These are phyloP conservation scores for Tauraco erythrolophus DNA, from an alignment of 2,113 vertebrate species.

Conservation along the genomic window DNA sequence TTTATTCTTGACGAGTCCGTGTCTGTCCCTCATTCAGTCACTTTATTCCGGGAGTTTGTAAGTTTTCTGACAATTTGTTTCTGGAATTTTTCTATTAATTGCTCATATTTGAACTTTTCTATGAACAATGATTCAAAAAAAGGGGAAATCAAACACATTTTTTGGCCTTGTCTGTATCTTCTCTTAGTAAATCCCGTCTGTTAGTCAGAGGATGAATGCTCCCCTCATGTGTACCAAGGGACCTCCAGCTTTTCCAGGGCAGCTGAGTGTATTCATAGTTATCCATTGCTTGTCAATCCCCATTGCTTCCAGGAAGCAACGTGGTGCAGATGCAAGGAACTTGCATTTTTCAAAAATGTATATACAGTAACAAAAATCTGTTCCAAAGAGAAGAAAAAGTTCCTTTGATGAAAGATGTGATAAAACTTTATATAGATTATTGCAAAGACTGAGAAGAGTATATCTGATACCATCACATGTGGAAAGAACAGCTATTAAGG, in stretches of 20 bases:
- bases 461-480: not conserved
- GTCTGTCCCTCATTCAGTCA: not conserved
- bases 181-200: not conserved
- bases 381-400: not conserved
- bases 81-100: not conserved
- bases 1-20: not conserved
- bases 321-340: not conserved
- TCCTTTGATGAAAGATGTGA: not conserved
- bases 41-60: not conserved
- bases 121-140: not conserved
- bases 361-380: not conserved
- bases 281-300: not conserved
- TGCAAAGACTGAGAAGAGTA: not conserved
- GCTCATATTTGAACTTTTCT: not conserved
- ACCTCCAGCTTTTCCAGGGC: not conserved
- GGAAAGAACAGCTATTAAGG: not conserved
- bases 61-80: not conserved
- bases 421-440: not conserved
- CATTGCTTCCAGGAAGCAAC: not conserved
- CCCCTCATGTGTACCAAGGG: not conserved
- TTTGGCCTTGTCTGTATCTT: not conserved
- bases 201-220: not conserved
- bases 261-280: not conserved
- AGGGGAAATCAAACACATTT: accelerated
- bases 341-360: not conserved